Percentiles rank a stretch among this genome's conserved stretches.
phyloP scores from a whole-genome alignment of 2,113 vertebrate species.

The Malurus elegans region DNA sequence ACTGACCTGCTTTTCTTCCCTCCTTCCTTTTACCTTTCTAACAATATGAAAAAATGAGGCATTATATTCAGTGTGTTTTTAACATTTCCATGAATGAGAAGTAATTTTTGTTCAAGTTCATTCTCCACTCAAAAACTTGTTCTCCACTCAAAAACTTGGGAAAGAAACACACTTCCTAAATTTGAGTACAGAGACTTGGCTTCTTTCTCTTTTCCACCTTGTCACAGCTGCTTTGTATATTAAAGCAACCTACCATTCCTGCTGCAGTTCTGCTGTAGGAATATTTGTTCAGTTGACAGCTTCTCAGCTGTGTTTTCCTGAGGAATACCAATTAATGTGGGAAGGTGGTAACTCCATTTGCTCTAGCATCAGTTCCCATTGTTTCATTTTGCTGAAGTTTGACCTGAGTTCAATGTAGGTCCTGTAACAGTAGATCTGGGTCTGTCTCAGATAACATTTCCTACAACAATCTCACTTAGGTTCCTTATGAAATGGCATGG shows the following conservation, averaged over 20 bases:
- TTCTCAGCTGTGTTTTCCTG: not conserved
- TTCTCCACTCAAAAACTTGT: too few species aligned
- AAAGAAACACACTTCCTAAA: accelerated
- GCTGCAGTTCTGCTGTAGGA: not conserved
- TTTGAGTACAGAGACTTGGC: not conserved
- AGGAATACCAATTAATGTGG: not conserved
- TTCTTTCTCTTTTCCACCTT: not conserved
- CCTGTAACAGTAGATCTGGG: not conserved
- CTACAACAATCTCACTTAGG: not conserved
- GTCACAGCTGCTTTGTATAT: not conserved
- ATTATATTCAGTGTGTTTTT: not conserved
- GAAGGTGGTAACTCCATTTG: not conserved
- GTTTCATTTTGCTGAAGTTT: not conserved
- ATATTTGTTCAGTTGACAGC: not conserved
- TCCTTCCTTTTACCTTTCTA: not conserved
- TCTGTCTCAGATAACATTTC: not conserved
- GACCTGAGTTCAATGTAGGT: not conserved
- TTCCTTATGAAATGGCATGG: not conserved
- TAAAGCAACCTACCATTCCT: not conserved
- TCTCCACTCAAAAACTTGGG: not conserved
- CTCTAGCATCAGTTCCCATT: not conserved
- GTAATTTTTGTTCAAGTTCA: not conserved
- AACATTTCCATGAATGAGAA: not conserved
- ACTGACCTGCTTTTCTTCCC: not conserved
- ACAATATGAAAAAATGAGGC: not conserved